A percentile compares a stretch with the other conserved stretches of the same genome.
Evolutionary conservation across 2,888 invertebrate genomes (phyloP).

Genomic region (Xylocampa areola): DNA sequence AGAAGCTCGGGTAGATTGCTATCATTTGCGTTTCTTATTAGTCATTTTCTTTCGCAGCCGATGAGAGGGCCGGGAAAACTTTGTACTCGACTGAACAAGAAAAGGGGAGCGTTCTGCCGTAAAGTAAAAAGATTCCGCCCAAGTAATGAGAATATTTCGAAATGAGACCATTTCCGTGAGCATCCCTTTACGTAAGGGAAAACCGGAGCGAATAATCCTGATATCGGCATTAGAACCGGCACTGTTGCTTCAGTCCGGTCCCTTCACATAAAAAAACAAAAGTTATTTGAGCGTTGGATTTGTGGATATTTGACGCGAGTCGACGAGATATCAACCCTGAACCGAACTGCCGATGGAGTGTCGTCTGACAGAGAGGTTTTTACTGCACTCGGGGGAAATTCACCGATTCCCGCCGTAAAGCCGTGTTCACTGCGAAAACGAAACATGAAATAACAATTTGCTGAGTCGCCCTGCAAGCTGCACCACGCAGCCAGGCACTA

Average conservation of each 20-base stretch:
- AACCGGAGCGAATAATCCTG: conserved; percentile 70
- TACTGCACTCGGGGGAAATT: conserved; percentile 87
- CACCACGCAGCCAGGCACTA: conserved; percentile 56
- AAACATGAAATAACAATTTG: conserved; percentile 77
- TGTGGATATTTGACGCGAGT: conserved; percentile 71
- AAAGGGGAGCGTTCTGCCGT: conserved; percentile 75
- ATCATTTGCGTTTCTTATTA: conserved; percentile 83
- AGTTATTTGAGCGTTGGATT: conserved; percentile 74
- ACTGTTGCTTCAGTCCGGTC: conserved; percentile 64
- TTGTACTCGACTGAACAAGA: conserved; percentile 77
- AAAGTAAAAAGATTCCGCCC: conserved; percentile 80
- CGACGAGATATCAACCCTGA: conserved; percentile 73
- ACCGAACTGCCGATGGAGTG: conserved; percentile 76
- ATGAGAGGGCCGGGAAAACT: conserved; percentile 76
- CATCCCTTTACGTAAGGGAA: conserved; percentile 69
- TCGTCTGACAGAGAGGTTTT: conserved; percentile 78
- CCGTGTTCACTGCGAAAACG: conserved; percentile 66
- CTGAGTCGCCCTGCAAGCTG: conserved; percentile 67
- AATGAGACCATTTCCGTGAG: conserved; percentile 72
- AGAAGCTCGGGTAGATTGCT: conserved; percentile 73
- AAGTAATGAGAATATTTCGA: conserved; percentile 84
- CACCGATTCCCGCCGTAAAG: conserved; percentile 79
- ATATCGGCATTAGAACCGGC: conserved; percentile 69
- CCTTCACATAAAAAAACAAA: conserved; percentile 71
- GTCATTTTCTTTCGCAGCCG: conserved; percentile 76